Base-by-base conservation (phyloP, 2,888 invertebrate species). In the Euclidia mi region DNA sequence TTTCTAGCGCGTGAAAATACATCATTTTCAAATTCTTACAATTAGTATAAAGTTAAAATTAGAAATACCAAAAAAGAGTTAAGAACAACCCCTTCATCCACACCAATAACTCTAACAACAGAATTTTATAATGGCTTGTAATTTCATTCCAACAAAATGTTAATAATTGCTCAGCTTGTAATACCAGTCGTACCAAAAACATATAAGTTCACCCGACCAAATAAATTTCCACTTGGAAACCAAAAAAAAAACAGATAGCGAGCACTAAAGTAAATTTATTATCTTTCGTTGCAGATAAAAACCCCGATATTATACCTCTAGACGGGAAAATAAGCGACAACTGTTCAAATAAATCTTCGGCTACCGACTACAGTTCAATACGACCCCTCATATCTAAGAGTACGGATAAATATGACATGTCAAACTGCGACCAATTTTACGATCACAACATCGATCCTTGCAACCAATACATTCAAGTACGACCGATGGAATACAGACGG, bases 311-410 rank as follows among this genome's bases (percentile, higher is more conserved):
- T 56, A 94, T 95, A 65, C 94, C 94, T 0, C 65, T 94, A 37
- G 94, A 94, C 64, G 92, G 93, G 0, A 94, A 95, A 86, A 89
- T 92, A 71, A 92, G 89, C 45, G 94, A 94, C 74, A 93, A 84
- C 57, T 92, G 92, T 48, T 93, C 94, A 0, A 92, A 92, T 78
- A 93, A 92, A 70, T 93, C 93, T 0, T 92, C 91, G 0, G 89
- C 91, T 0, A 92, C 92, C 0, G 94, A 94, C 76, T 92, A 94
- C 76, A 91, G 91, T 29, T 88, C 93, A 0, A 91, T 92, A 18
- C 65, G 92, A 56, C 94, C 94, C 0, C 76, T 94, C 0, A 89
- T 94, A 52, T 89, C 93, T 0, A 92, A 91, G 59, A 83, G 85
- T 2, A 70, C 81, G 0, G 94, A 93, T 41, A 93, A 93, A 79